Conservation (phyloP, 2,797 vertebrate species). For the Centropyge bicolor region DNA sequence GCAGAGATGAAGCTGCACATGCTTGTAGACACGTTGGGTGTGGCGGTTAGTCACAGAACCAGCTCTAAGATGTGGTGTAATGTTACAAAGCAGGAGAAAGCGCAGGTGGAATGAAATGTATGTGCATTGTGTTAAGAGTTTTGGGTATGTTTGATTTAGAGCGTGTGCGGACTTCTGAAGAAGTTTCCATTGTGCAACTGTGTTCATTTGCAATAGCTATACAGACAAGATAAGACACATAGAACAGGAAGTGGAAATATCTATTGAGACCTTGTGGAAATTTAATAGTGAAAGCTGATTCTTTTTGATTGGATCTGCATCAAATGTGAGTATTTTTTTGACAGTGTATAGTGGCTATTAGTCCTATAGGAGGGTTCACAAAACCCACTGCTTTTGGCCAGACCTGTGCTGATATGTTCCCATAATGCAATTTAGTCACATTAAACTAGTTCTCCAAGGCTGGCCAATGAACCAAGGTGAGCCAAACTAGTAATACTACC, state of each 20-base stretch:
- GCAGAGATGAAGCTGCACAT: neutral
- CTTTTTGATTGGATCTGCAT: neutral
- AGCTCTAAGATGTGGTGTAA: neutral
- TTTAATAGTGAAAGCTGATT: neutral
- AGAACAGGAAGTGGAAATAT: neutral
- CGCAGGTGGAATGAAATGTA: neutral
- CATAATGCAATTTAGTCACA: neutral
- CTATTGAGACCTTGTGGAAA: neutral
- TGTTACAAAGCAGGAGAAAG: neutral
- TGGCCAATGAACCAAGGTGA: neutral
- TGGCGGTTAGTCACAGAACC: neutral
- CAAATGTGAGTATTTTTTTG: neutral
- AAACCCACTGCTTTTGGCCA: neutral
- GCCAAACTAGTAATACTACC: too few species aligned
- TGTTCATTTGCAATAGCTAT: neutral
- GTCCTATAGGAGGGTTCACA: too few species aligned
- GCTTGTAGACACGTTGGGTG: neutral
- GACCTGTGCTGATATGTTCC: neutral
- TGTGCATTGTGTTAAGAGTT: neutral
- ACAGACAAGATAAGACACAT: neutral
- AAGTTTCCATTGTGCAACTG: neutral
- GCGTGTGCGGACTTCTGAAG: conserved; percentile 3
- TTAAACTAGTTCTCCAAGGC: neutral
- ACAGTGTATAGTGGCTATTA: neutral
- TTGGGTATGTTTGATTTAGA: neutral